Evolutionary conservation across 2,113 vertebrate genomes (phyloP).

Genomic region (Chascanopsetta lugubris): DNA sequence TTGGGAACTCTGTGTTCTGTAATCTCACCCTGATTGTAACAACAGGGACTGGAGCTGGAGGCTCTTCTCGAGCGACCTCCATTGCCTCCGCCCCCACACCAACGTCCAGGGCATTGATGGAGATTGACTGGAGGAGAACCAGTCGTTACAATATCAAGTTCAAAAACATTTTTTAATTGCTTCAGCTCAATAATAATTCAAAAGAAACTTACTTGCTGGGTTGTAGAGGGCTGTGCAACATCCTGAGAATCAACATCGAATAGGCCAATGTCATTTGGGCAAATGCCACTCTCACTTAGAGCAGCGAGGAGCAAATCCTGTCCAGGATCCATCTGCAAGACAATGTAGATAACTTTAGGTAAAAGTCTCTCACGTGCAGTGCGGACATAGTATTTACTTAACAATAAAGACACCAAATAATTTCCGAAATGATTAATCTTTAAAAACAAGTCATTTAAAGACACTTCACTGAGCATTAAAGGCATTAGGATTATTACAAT

Average conservation of each 20-base stretch:
- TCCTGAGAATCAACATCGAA: conserved; percentile 94
- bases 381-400: background rate
- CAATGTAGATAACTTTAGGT: background rate
- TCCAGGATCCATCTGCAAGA: conserved; percentile 94
- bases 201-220: conserved; percentile 86
- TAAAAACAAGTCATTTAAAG: background rate
- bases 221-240: conserved; percentile 79
- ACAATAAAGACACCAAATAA: too few relatives aligned
- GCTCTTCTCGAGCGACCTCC: conserved; percentile 63
- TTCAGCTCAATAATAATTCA: background rate
- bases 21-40: conserved; percentile 90
- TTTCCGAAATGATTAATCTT: too few relatives aligned
- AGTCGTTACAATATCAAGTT: conserved; percentile 3
- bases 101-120: conserved; percentile 88
- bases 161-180: background rate
- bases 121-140: conserved; percentile 82
- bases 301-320: conserved; percentile 98
- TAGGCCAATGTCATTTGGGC: conserved; percentile 90
- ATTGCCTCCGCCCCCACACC: conserved; percentile 83
- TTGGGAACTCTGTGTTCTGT: background rate
- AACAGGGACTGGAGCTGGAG: conserved; percentile 83
- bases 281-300: conserved; percentile 98
- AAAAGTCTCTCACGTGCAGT: background rate
- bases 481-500: too few relatives aligned
- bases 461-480: background rate